Evolutionary conservation across 2,888 invertebrate genomes (phyloP), one percentile per base, ranked within the genome.

Genomic region (Andrena flavipes): DNA sequence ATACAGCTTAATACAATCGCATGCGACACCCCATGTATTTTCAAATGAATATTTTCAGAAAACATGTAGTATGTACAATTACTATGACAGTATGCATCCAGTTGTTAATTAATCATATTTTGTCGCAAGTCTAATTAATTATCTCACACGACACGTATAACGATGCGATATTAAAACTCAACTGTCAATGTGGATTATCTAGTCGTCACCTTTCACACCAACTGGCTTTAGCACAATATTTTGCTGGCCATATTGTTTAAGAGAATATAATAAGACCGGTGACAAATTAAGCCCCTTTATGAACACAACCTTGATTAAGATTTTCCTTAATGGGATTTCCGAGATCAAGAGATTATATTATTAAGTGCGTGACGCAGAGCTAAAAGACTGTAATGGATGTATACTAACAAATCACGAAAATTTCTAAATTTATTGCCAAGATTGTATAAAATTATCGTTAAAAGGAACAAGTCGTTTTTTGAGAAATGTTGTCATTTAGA

Each of bases 321-420:
- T 60, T 62, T 62, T 62, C 49, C 48, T 16, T 30, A 30, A 62
- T n/a, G 62, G 16, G 33, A 10, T 5, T 3, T 48, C 16, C 49
- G 48, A 49, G 48, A 71, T 71, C 60, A 60, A 64, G 20, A 26
- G 70, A 60, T 70, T 60, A 33, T 10, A 2, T 42, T 42, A 42
- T 42, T 42, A 42, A 13, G 13, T 13, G 13, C n/a, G 13, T 23
- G 16, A 29, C 49, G 23, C 0, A 26, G 7, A n/a, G 10, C 4
- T 6, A 4, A 20, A n/a, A n/a, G 16, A 48, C 23, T 23, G 7
- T 49, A 29, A 16, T 49, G 13, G 29, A 29, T 16, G 16, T 7
- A 20, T 10, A 10, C 54, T 54, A 23, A 54, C 8, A 23, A n/a
- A 20, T 54, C 23, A 54, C 10, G 23, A 3, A 54, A 54, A 54